Evolutionary conservation across 2,888 invertebrate genomes (phyloP), one percentile per base, ranked within the genome.

Genomic region (Brenthis ino): DNA sequence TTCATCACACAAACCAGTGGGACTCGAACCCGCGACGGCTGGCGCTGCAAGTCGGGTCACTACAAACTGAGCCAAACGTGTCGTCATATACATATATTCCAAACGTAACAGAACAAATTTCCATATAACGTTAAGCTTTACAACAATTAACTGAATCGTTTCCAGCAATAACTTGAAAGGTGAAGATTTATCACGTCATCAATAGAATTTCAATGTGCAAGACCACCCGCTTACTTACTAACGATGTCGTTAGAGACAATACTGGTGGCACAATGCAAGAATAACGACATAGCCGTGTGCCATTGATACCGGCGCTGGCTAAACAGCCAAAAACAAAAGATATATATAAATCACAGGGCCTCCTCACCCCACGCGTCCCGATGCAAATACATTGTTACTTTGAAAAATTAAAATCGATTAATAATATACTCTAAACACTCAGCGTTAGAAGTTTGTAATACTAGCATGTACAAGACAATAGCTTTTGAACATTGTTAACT

Each of bases 321-420:
- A 89, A 92, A 91, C 86, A 91, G 82, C 83, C 89, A 91, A 91
- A 92, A 93, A 92, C 92, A 91, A 93, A 89, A 90, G 91, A 87
- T 78, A 85, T 80, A 82, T 86, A 91, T 92, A 93, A 93, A 93
- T 93, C 91, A 92, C 87, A 77, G 82, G 82, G 77, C 80, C 78
- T 43, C 37, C 81, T 77, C 81, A 82, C 83, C 84, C 83, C 81
- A 85, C 84, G 84, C 83, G 81, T 85, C 80, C 75, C 75, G 82
- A 84, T 84, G 80, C 82, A 81, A 84, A 81, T 78, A 74, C 53
- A 64, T 68, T 68, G 61, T 61, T 65, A 64, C 33, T 65, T 54
- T 69, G 43, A 65, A 65, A 73, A 70, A 74, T 67, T 56, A 56
- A 64, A 64, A 56, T 48, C 69, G 71, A 51, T 47, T 74, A 56